Evolutionary conservation across 2,113 vertebrate genomes (phyloP).

Genomic region (Mobula hypostoma): DNA sequence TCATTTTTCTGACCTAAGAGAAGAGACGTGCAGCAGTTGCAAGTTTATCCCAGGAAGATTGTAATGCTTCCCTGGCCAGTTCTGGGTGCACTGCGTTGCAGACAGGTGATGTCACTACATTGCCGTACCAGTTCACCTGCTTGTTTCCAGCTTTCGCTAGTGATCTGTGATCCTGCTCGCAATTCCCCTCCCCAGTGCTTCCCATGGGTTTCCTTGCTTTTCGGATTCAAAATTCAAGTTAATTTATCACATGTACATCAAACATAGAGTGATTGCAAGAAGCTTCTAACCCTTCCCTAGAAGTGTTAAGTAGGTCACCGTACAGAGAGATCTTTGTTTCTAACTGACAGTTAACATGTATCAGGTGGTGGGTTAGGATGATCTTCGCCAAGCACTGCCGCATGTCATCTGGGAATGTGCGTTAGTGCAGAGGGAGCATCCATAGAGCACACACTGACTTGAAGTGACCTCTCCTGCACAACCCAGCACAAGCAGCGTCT

Average conservation of each 20-base stretch:
- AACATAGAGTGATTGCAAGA: not conserved
- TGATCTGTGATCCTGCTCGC: not conserved
- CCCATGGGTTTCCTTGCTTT: not conserved
- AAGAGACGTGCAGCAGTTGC: constrained; percentile 66
- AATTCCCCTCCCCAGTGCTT: not conserved
- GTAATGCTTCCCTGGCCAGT: constrained; percentile 75
- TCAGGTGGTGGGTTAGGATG: too few relatives aligned
- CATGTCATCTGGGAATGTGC: constrained; percentile 49
- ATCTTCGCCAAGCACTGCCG: too few relatives aligned
- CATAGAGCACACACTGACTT: constrained; percentile 61
- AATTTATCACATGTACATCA: too few relatives aligned
- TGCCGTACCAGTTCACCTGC: not conserved
- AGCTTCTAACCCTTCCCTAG: not conserved
- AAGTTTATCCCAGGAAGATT: constrained; percentile 97
- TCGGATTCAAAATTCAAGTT: too few relatives aligned
- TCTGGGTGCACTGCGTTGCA: constrained; percentile 66
- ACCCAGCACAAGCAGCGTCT: too few relatives aligned
- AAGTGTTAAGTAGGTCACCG: too few relatives aligned
- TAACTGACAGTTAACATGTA: too few relatives aligned
- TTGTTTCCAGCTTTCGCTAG: not conserved
- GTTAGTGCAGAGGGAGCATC: constrained; percentile 50
- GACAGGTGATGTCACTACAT: constrained; percentile 71
- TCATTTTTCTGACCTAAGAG: constrained; percentile 63
- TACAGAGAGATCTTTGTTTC: too few relatives aligned
- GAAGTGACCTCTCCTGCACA: constrained; percentile 50